Evolutionary conservation across 2,797 vertebrate species (phyloP).

Genomic region (Coccyzus lansbergi): DNA sequence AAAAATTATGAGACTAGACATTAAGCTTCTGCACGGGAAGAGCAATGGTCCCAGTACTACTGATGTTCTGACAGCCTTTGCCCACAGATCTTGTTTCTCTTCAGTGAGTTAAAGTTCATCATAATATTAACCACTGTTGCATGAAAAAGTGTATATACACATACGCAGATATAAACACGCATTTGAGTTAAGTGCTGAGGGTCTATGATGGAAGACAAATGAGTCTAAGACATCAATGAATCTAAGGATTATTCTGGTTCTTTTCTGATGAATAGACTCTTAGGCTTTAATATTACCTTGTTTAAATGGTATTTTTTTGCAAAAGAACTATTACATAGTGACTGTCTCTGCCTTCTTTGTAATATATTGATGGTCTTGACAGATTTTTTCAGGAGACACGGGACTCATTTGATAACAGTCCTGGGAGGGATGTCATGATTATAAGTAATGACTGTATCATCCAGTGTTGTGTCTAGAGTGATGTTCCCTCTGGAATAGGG

Average conservation of each 20-base stretch:
- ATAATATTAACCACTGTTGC: not conserved
- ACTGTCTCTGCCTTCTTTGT: not conserved
- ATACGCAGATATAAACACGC: not conserved
- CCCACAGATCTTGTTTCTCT: not conserved
- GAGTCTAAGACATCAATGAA: not conserved
- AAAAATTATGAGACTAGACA: not conserved
- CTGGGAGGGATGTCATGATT: conserved; percentile 14
- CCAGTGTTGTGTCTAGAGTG: not conserved
- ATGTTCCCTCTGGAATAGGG: not conserved
- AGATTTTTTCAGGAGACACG: conserved; percentile 11
- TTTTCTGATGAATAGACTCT: not conserved
- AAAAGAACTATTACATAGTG: not conserved
- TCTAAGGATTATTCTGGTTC: not conserved
- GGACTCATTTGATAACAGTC: conserved; percentile 21
- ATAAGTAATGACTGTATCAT: conserved; percentile 47
- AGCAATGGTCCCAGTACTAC: not conserved
- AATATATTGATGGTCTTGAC: conserved; percentile 20
- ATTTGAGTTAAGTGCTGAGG: not conserved
- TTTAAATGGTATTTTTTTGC: conserved; percentile 22
- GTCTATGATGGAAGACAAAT: not conserved
- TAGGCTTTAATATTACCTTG: not conserved
- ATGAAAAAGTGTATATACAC: not conserved
- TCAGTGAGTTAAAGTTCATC: not conserved
- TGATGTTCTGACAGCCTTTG: not conserved
- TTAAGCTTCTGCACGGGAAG: not conserved